Evolutionary conservation across 2,113 vertebrate genomes (phyloP).

Genomic region (Peromyscus californicus): DNA sequence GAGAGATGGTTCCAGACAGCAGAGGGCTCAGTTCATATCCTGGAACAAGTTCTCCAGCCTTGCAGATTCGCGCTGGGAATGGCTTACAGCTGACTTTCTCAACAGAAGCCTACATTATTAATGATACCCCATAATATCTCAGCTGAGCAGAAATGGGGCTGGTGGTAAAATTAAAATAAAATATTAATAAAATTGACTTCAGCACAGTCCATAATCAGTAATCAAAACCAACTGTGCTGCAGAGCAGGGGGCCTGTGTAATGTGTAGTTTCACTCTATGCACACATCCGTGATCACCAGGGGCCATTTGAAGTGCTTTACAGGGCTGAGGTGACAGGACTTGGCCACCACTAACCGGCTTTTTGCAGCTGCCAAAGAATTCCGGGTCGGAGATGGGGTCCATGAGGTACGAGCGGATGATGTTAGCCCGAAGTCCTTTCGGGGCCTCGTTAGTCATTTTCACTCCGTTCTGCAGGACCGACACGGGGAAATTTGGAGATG

Average conservation of each 20-base stretch:
- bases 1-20: slow-evolving; percentile 74
- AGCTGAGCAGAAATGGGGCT: slow-evolving; percentile 64
- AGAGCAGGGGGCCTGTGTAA: slow-evolving; percentile 48
- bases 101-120: slow-evolving; percentile 72
- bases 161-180: slow-evolving; percentile 82
- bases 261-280: slow-evolving; percentile 28
- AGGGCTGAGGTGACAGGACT: slow-evolving; percentile 43
- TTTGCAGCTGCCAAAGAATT: slow-evolving; percentile 92
- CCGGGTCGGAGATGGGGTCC: slow-evolving; percentile 93
- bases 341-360: slow-evolving; percentile 88
- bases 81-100: slow-evolving; percentile 74
- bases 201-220: slow-evolving; percentile 76
- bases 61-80: slow-evolving; percentile 74
- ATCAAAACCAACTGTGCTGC: slow-evolving; percentile 67
- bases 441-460: slow-evolving; percentile 96
- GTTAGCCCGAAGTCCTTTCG: slow-evolving; percentile 93
- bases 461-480: slow-evolving; percentile 95
- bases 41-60: slow-evolving; percentile 79
- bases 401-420: slow-evolving; percentile 93
- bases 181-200: slow-evolving; percentile 83
- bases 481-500: slow-evolving; percentile 93
- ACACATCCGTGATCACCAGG: neutral
- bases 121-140: slow-evolving; percentile 62
- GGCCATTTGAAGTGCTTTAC: slow-evolving; percentile 19
- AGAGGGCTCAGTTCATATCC: slow-evolving; percentile 79